Conservation (phyloP, 1,140 invertebrate species). For the Neotoxoptera formosana region DNA sequence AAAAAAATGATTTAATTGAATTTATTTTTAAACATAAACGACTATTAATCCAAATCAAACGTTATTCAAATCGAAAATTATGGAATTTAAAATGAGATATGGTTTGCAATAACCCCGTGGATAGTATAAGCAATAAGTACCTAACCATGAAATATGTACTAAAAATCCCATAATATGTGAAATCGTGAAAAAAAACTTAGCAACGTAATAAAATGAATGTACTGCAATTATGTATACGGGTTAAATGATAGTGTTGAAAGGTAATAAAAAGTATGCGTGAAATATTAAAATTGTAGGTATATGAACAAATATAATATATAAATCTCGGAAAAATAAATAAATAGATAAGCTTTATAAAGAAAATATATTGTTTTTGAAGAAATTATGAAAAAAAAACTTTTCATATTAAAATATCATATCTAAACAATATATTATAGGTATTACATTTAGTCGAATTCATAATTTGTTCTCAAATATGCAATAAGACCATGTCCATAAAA, state of each 20-base stretch:
- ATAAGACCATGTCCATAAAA: neutral
- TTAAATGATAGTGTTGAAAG: neutral
- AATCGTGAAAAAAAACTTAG: neutral
- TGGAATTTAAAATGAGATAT: constrained; percentile 2
- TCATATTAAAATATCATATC: neutral
- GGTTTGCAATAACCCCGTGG: neutral
- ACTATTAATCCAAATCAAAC: neutral
- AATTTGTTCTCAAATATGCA: neutral
- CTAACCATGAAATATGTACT: neutral
- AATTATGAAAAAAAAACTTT: neutral
- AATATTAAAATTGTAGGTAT: neutral
- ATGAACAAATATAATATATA: neutral
- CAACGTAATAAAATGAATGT: neutral
- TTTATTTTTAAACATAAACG: neutral
- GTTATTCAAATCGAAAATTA: neutral
- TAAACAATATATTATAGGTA: neutral
- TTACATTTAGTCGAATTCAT: neutral
- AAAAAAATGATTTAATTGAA: neutral
- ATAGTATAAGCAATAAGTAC: neutral
- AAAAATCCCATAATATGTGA: neutral
- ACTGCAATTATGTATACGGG: neutral
- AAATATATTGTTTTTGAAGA: neutral
- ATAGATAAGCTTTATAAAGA: neutral
- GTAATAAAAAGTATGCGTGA: neutral
- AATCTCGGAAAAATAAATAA: neutral